phyloP scores from a whole-genome alignment of 2,888 invertebrate genomes.

The Erannis defoliaria region DNA sequence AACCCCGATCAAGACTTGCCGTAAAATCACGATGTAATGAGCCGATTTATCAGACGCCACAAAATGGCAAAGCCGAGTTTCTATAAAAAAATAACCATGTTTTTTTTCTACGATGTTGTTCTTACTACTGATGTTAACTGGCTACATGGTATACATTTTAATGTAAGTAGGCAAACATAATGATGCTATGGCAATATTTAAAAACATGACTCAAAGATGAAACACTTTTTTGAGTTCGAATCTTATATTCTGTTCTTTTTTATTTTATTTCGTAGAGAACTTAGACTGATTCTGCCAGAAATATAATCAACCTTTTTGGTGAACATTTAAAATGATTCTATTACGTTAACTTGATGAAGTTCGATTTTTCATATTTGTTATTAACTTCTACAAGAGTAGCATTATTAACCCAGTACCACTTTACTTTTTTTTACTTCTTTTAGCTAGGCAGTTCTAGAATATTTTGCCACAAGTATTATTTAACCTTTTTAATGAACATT shows the following conservation, averaged over 20 bases:
- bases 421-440: not conserved
- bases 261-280: too few relatives aligned
- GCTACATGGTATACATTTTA: constrained; percentile 40
- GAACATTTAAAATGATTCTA: too few relatives aligned
- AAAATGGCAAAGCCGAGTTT: constrained; percentile 36
- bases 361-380: too few relatives aligned
- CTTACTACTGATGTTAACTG: constrained; percentile 31
- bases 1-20: constrained; percentile 13
- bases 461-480: not conserved
- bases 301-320: too few relatives aligned
- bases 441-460: not conserved
- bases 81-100: constrained; percentile 33
- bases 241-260: not conserved
- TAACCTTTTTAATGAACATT: constrained; percentile 66
- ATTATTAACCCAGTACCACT: not conserved
- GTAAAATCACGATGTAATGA: constrained; percentile 33
- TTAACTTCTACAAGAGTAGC: not conserved
- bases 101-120: too few relatives aligned
- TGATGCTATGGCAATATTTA: constrained; percentile 31
- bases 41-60: constrained; percentile 37
- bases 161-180: constrained; percentile 30
- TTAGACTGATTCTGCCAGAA: not conserved
- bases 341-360: too few relatives aligned
- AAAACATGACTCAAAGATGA: constrained; percentile 10
- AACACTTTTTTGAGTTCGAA: constrained; percentile 8